Base-by-base conservation (phyloP, 2,888 invertebrate species). In the Peribatodes rhomboidaria region DNA sequence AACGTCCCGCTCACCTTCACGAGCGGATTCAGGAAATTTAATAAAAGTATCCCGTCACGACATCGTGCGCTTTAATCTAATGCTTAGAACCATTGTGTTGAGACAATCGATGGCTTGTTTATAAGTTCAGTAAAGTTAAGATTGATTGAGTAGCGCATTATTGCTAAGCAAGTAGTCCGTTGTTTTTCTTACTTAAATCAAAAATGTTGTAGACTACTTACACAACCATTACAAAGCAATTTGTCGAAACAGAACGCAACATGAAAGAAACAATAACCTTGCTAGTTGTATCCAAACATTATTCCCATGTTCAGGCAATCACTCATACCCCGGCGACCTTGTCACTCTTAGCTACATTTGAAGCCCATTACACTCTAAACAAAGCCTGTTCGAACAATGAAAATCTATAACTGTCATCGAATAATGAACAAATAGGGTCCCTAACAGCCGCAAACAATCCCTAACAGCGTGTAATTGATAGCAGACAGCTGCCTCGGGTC, bases 381-480 rank as follows among this genome's bases (percentile, higher is more conserved):
- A 74, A 76, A 67, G 65, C 47, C 31, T 31, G 49, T 59, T 42
- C 65, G 65, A 70, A 83, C 83, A 86, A 85, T 84, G 56, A 79
- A 83, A 86, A 86, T 82, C 81, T 85, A 82, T 89, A 88, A 91
- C 85, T 87, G 87, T 87, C 89, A 84, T 85, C 84, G 81, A 87
- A 91, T 91, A 89, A 89, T 84, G 84, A 84, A 86, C 85, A 83
- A 86, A 92, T 90, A 80, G 86, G 84, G 78, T 84, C 87, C 86
- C 87, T 85, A 90, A 90, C 88, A 86, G 86, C 88, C 90, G 84
- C 90, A 90, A 89, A 90, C 88, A 87, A 60, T 85, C 87, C 86
- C 87, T 86, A 89, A 89, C 88, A 86, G 74, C 76, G 78, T 84
- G 85, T 89, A 89, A 90, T 89, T 87, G 87, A 82, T 86, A 82